Base-by-base conservation (phyloP, 2,113 vertebrate genomes). In the Riparia riparia region DNA sequence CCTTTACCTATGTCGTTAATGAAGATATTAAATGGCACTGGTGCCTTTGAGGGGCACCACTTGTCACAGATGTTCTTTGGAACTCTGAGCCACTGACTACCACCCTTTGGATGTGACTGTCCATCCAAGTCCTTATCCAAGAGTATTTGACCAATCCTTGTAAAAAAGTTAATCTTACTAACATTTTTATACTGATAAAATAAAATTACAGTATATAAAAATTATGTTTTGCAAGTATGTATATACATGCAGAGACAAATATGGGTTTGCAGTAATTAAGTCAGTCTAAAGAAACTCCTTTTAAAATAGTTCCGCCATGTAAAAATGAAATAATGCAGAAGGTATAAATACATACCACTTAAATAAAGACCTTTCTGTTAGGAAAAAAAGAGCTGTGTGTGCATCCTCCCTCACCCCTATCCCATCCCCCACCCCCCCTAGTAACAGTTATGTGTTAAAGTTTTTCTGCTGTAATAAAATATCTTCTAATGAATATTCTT, bases 391-490 rank as follows among this genome's bases (percentile, higher is more conserved):
- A 18, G 6, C 15, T 82, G 7, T 6, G 14, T 44, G 32, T 69
- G 22, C 26, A 21, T 28, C n/a, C 18, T 77, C 7, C 17, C 11
- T 34, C 26, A 44, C 3, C 2, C 4, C 10, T 13, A 42, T 42
- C 41, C 13, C 12, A 54, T 19, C 5, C 24, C 7, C 1, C 5
- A 1, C 4, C 11, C 14, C 2, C 5, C 17, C 3, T 41, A 45
- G 10, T 65, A 80, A 85, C 1, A 89, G 42, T 20, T 70, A 60
- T 6, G 8, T 25, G 12, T 69, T 69, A 60, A 74, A 45, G 12
- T 21, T 79, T 77, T 86, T 69, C 34, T 79, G 58, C 53, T 77
- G 24, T n/a, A 88, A 86, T 39, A 81, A 69, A 91, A 69, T 54
- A 9, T 22, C 1, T 44, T 63, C 39, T 29, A 7, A 49, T 47